Evolutionary conservation across 1,140 invertebrate genomes (phyloP).

Genomic region (Bemisia tabaci): DNA sequence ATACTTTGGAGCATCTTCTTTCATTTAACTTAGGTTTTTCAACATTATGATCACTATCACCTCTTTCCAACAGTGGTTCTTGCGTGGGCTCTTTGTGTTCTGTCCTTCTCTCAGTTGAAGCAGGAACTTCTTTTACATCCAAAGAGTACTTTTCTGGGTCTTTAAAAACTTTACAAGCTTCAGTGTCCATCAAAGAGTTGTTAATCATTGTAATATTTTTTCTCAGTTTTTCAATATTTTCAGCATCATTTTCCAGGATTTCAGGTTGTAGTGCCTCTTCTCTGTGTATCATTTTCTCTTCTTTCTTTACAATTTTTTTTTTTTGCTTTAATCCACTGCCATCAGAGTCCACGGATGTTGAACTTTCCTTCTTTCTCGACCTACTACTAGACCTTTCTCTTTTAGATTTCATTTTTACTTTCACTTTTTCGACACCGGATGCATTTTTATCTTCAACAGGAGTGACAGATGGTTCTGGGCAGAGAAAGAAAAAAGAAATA

Average conservation of each 20-base stretch:
- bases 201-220: constrained; percentile 4
- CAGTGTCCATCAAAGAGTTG: constrained; percentile 25
- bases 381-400: constrained; percentile 22
- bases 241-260: background rate
- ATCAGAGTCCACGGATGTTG: background rate
- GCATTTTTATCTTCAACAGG: constrained; percentile 18
- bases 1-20: constrained; percentile 48
- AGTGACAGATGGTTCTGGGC: constrained; percentile 13
- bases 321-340: constrained; percentile 12
- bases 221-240: constrained; percentile 1
- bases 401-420: constrained; percentile 13
- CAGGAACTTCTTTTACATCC: constrained; percentile 5
- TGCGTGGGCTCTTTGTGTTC: background rate
- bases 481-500: too few species aligned
- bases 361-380: constrained; percentile 17
- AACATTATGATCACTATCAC: background rate
- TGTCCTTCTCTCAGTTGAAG: background rate
- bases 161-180: background rate
- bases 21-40: constrained; percentile 24
- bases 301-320: constrained; percentile 17
- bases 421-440: constrained; percentile 21
- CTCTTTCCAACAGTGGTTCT: constrained; percentile 2
- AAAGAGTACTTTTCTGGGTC: constrained; percentile 3
- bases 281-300: constrained; percentile 25
- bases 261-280: constrained; percentile 23